Evolutionary conservation across 2,113 vertebrate species (phyloP).

Genomic region (Melierax canorus): DNA sequence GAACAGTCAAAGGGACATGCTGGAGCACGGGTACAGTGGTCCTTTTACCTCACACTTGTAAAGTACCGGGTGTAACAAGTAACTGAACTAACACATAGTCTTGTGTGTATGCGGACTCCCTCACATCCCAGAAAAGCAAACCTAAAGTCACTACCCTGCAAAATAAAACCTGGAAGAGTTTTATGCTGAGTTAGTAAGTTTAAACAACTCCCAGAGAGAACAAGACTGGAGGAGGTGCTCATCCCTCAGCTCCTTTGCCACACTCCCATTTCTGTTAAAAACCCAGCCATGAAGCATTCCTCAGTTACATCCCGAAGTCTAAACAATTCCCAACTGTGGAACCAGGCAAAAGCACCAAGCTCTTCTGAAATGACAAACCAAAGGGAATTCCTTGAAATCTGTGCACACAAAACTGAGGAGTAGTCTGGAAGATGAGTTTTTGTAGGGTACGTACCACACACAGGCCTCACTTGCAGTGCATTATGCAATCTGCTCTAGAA

Average conservation of each 20-base stretch:
- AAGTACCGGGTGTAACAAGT: not conserved
- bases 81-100: not conserved
- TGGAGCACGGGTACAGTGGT: not conserved
- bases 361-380: not conserved
- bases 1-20: not conserved
- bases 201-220: not conserved
- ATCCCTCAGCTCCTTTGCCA: not conserved
- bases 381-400: not conserved
- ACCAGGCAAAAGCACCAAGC: not conserved
- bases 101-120: not conserved
- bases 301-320: not conserved
- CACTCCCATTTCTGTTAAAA: not conserved
- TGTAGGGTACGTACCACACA: not conserved
- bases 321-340: not conserved
- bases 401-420: not conserved
- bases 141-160: not conserved
- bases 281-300: not conserved
- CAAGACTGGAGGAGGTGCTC: not conserved
- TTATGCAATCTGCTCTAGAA: not conserved
- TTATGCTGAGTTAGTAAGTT: not conserved
- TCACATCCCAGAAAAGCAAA: not conserved
- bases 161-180: not conserved
- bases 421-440: not conserved
- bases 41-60: not conserved
- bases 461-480: accelerated